Evolutionary conservation across 2,113 vertebrate species (phyloP).

Genomic region (Sinocyclocheilus grahami): DNA sequence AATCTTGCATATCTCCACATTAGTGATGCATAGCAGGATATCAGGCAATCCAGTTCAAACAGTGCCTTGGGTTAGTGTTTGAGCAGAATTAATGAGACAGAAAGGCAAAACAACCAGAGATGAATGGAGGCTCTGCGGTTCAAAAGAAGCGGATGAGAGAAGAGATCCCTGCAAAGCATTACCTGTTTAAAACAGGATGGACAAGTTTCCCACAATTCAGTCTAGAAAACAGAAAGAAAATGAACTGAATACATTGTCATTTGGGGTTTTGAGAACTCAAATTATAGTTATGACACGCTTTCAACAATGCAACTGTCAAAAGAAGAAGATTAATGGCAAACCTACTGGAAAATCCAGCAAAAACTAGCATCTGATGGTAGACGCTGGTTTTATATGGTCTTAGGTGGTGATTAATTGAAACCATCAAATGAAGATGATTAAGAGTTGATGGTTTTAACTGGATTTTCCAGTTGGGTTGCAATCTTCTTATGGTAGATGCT

Average conservation of each 20-base stretch:
- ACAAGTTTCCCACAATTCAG: constrained; percentile 68
- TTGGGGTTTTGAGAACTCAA: constrained; percentile 8
- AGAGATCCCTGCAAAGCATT: constrained; percentile 51
- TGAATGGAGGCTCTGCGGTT: constrained; percentile 24
- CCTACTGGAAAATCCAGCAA: neutral
- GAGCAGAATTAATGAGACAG: constrained; percentile 48
- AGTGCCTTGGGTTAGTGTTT: constrained; percentile 37
- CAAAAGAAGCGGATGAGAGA: constrained; percentile 33
- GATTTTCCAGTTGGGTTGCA: too few relatives aligned
- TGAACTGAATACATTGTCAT: constrained; percentile 25
- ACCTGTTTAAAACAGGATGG: constrained; percentile 67
- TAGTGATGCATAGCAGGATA: constrained; percentile 43
- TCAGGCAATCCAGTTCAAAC: constrained; percentile 19
- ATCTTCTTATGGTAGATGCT: neutral
- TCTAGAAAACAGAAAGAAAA: constrained; percentile 62
- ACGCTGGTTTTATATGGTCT: neutral
- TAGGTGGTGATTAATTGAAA: too few relatives aligned
- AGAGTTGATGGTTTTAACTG: too few relatives aligned
- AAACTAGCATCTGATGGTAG: too few relatives aligned
- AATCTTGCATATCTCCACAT: constrained; percentile 43
- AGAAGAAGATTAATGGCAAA: neutral
- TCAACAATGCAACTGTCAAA: neutral
- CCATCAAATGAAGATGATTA: too few relatives aligned
- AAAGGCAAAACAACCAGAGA: constrained; percentile 42
- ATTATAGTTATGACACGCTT: constrained; percentile 37